phyloP scores from a whole-genome alignment of 1,140 invertebrate species.

The Triops cancriformis region DNA sequence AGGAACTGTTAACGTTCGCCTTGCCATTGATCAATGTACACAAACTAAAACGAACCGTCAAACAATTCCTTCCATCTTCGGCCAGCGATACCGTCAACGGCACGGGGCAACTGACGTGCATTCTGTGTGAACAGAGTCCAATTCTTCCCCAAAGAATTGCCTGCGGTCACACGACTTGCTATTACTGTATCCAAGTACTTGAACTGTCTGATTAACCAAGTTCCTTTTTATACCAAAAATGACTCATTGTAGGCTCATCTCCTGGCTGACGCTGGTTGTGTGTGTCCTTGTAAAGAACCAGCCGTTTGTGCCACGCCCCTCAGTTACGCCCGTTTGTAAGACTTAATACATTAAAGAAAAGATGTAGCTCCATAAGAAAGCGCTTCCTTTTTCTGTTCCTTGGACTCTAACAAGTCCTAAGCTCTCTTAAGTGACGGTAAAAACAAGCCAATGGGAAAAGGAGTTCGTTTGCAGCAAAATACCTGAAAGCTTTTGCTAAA shows the following conservation, averaged over 20 bases:
- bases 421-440: background rate
- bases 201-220: background rate
- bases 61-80: background rate
- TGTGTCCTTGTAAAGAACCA: background rate
- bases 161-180: background rate
- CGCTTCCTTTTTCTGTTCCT: background rate
- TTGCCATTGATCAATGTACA: background rate
- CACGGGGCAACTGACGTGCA: background rate
- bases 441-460: background rate
- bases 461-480: background rate
- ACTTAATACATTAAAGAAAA: background rate
- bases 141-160: background rate
- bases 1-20: background rate
- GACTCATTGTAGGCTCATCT: background rate
- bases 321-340: background rate
- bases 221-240: background rate
- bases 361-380: background rate
- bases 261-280: background rate
- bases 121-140: background rate
- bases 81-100: background rate
- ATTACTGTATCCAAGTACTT: background rate
- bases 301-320: background rate
- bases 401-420: background rate
- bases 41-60: background rate
- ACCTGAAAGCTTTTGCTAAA: background rate